A percentile compares a stretch with the other conserved stretches of the same genome.
phyloP scores from a whole-genome alignment of 2,113 vertebrate genomes.

The Corythaixoides concolor region DNA sequence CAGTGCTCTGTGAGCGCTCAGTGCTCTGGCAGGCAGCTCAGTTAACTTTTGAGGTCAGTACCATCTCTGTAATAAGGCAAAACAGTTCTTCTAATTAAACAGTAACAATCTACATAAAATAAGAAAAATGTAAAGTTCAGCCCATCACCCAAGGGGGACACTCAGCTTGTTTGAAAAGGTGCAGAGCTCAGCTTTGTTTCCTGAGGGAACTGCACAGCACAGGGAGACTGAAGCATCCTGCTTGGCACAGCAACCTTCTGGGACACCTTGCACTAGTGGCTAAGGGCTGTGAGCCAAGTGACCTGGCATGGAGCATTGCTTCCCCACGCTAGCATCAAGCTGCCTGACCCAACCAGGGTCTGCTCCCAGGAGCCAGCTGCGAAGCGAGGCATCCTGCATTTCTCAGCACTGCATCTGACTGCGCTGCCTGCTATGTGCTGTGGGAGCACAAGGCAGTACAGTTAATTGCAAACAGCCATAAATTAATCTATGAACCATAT shows the following conservation, averaged over 20 bases:
- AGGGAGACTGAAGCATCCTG: neutral
- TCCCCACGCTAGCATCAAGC: rapidly evolving
- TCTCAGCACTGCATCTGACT: neutral
- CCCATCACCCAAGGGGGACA: neutral
- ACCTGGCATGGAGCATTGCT: rapidly evolving
- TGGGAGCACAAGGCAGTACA: neutral
- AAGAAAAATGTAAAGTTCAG: neutral
- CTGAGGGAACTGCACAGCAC: neutral
- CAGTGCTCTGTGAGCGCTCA: rapidly evolving
- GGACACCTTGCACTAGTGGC: neutral
- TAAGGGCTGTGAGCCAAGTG: rapidly evolving
- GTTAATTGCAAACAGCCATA: neutral
- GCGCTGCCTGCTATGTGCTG: neutral
- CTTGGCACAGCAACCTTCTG: neutral
- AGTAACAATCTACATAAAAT: neutral
- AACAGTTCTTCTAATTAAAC: neutral
- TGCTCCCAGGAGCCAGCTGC: neutral
- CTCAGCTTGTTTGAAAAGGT: neutral
- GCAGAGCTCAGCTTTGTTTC: neutral
- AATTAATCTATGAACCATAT: neutral
- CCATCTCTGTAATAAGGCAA: neutral
- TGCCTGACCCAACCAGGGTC: neutral
- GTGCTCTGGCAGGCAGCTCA: neutral
- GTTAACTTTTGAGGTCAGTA: neutral
- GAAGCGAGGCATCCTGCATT: neutral